Conservation (phyloP, 2,888 invertebrate species). For the Crossocerus cetratus region DNA sequence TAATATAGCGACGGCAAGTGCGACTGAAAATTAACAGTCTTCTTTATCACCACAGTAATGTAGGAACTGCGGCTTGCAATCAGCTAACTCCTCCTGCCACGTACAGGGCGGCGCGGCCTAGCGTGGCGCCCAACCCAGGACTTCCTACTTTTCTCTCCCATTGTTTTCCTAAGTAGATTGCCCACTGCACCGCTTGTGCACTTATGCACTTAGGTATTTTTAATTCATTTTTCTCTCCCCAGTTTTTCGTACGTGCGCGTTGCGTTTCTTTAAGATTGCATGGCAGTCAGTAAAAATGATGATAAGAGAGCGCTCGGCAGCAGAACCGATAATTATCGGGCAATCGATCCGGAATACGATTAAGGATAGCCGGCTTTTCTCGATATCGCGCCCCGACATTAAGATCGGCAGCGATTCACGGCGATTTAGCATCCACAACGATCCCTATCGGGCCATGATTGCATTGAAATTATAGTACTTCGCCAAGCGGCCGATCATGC, state of each 20-base stretch:
- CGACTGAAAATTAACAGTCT: slow-evolving; percentile 45
- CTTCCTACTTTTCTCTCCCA: too few relatives aligned
- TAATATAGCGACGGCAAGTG: slow-evolving; percentile 17
- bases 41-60: slow-evolving; percentile 42
- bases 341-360: slow-evolving; percentile 5
- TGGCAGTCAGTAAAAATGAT: neutral
- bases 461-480: slow-evolving; percentile 64
- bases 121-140: too few relatives aligned
- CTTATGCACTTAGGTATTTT: too few relatives aligned
- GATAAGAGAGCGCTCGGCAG: neutral
- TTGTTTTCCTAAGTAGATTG: too few relatives aligned
- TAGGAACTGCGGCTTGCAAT: slow-evolving; percentile 34
- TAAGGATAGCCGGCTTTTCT: neutral
- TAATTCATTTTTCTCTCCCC: too few relatives aligned
- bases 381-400: slow-evolving; percentile 46
- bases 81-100: slow-evolving; percentile 17
- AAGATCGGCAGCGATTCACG: slow-evolving; percentile 51
- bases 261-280: neutral
- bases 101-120: too few relatives aligned
- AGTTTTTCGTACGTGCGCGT: neutral
- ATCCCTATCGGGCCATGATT: slow-evolving; percentile 60
- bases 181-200: too few relatives aligned
- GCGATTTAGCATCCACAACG: slow-evolving; percentile 51
- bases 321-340: slow-evolving; percentile 9
- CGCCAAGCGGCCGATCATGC: slow-evolving; percentile 52